A percentile compares a stretch with the other conserved stretches of the same genome.
Conservation (phyloP, 1,140 invertebrate genomes). For the Copidosoma floridanum region DNA sequence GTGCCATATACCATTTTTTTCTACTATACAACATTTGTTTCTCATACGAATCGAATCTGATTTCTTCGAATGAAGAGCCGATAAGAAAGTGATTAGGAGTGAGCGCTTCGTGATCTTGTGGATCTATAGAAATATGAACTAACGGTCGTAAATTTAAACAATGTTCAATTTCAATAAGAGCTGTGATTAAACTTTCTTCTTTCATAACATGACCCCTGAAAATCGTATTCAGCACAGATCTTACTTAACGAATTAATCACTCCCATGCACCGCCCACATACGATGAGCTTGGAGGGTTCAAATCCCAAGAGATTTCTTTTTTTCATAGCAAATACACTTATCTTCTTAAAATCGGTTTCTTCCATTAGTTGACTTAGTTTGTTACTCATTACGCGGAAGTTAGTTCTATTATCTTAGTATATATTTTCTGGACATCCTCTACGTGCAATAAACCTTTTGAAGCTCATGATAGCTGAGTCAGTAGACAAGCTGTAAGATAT, state of each 20-base stretch:
- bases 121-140: conserved; percentile 24
- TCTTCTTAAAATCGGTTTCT: conserved; percentile 13
- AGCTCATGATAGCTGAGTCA: conserved; percentile 31
- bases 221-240: conserved; percentile 5
- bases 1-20: conserved; percentile 1
- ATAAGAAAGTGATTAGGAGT: conserved; percentile 41
- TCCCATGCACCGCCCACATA: not conserved
- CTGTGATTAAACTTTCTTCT: conserved; percentile 13
- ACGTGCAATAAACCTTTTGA: conserved; percentile 32
- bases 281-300: not conserved
- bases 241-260: conserved; percentile 15
- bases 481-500: conserved; percentile 26
- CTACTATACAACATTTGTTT: not conserved
- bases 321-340: not conserved
- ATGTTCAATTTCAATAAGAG: conserved; percentile 19
- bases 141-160: not conserved
- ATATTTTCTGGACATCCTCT: conserved; percentile 22
- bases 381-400: conserved; percentile 35
- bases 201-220: not conserved
- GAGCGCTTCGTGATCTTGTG: conserved; percentile 19
- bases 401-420: conserved; percentile 38
- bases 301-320: not conserved
- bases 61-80: conserved; percentile 13
- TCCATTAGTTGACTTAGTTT: conserved; percentile 28
- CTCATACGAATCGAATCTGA: not conserved